Conservation (phyloP, 2,888 invertebrate genomes). For the Graphium colonna region DNA sequence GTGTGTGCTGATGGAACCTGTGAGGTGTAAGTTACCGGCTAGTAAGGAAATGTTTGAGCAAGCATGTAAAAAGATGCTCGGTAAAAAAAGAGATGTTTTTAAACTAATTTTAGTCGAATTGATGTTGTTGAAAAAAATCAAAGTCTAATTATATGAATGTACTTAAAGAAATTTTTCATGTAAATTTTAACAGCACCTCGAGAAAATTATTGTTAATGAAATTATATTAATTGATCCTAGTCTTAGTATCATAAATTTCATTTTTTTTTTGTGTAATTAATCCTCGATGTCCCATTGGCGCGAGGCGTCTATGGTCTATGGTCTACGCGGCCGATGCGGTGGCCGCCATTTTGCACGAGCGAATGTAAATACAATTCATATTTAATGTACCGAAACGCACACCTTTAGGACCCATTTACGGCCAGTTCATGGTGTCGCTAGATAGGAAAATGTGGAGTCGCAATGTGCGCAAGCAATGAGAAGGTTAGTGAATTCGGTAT, state of each 20-base stretch:
- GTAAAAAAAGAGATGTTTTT: conserved; percentile 35
- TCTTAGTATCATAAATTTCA: conserved; percentile 74
- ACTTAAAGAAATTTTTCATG: conserved; percentile 71
- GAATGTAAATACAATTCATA: conserved; percentile 44
- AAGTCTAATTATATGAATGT: conserved; percentile 74
- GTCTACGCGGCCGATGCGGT: too few species aligned
- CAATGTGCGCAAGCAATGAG: conserved; percentile 64
- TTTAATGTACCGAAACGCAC: conserved; percentile 50
- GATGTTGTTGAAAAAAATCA: conserved; percentile 77
- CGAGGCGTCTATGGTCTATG: conserved; percentile 30
- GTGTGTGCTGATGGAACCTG: conserved; percentile 48
- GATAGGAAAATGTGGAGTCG: conserved; percentile 53
- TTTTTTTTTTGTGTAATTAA: conserved; percentile 51
- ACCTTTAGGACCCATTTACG: conserved; percentile 46
- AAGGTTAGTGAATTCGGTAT: conserved; percentile 77
- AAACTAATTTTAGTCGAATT: conserved; percentile 75
- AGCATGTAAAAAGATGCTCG: conserved; percentile 76
- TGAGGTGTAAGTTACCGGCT: conserved; percentile 69
- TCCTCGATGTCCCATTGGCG: conserved; percentile 47
- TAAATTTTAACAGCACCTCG: conserved; percentile 74
- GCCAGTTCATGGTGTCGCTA: conserved; percentile 46
- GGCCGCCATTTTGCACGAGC: conserved; percentile 27
- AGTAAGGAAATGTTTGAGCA: conserved; percentile 73
- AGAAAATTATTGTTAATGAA: conserved; percentile 62
- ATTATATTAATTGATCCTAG: conserved; percentile 75